Evolutionary conservation across 2,888 invertebrate genomes (phyloP), one percentile per base, ranked within the genome.

Genomic region (Drosophila niveifrons): DNA sequence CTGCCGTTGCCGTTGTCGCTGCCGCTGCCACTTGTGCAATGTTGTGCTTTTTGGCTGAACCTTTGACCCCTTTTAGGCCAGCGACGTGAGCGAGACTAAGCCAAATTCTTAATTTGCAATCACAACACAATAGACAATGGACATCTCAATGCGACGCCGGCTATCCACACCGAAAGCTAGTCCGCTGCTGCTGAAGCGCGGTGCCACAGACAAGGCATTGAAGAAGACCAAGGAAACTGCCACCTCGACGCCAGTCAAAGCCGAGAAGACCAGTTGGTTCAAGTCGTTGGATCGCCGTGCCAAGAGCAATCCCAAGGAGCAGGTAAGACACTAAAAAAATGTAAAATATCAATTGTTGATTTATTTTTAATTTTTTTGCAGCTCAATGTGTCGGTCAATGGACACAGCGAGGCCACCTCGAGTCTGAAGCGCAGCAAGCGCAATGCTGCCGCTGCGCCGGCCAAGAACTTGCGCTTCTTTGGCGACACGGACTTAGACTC

Each of bases 401-500:
- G 84, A 31, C 90, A 87, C 48, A 82, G 75, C 36, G 90, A 89
- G 53, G 75, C 80, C 43, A 86, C 68, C 31, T 87, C 91, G 47
- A 91, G 90, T 51, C 72, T 91, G 62, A 91, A 91, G 73, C 84
- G 91, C 58, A 89, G 62, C 56, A 91, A 91, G 56, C 85, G 90
- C 41, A 80, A 82, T 55, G 66, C 66, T 10, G 67, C 86, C 7
- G 83, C 88, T 13, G 86, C 84, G 4, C 90, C 90, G 1, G 84
- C 89, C 23, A 96, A 96, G 91, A 96, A 94, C 92, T 94, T 96
- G 10, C 94, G 97, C 53, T 97, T 96, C 93, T 97, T 97, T 92
- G 97, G 96, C 17, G 96, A 97, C 92, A 96, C 96, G 9, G 96
- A 97, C 90, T 93, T 94, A 68, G 96, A 97, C 84, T 96, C 96